Conservation (phyloP, 1,140 invertebrate genomes). For the Aplysia californica region DNA sequence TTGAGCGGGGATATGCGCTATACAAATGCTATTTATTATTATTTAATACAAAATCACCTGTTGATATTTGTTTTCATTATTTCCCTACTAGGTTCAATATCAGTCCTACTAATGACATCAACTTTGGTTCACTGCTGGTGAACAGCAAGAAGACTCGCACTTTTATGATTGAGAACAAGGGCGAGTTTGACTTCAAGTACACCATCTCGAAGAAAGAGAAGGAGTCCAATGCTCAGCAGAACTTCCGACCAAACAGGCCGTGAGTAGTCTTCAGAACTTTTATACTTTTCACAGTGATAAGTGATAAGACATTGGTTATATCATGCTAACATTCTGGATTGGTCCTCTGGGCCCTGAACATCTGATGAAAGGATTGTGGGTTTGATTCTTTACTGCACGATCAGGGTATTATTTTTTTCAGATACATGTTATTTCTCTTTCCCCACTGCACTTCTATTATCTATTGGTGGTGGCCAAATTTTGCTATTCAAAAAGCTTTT, state of each 20-base stretch:
- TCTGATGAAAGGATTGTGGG: too few relatives aligned
- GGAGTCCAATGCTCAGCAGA: constrained; percentile 38
- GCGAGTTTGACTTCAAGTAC: constrained; percentile 68
- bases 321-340: too few relatives aligned
- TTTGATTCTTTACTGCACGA: too few relatives aligned
- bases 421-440: too few relatives aligned
- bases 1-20: too few relatives aligned
- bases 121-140: constrained; percentile 66
- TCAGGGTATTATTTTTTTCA: too few relatives aligned
- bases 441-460: too few relatives aligned
- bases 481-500: too few relatives aligned
- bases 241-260: constrained; percentile 44
- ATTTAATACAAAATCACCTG: background rate
- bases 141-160: constrained; percentile 63
- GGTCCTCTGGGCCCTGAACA: too few relatives aligned
- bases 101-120: constrained; percentile 63
- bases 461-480: too few relatives aligned
- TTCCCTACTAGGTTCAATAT: constrained; percentile 60
- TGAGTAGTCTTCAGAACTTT: constrained; percentile 50
- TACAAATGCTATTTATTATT: background rate
- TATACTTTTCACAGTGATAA: too few relatives aligned
- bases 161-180: constrained; percentile 68
- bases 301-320: too few relatives aligned
- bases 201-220: constrained; percentile 60
- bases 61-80: background rate